These are phyloP conservation scores for Mus spretus DNA, from an alignment of 2,797 vertebrate genomes.

Conservation along the genomic window DNA sequence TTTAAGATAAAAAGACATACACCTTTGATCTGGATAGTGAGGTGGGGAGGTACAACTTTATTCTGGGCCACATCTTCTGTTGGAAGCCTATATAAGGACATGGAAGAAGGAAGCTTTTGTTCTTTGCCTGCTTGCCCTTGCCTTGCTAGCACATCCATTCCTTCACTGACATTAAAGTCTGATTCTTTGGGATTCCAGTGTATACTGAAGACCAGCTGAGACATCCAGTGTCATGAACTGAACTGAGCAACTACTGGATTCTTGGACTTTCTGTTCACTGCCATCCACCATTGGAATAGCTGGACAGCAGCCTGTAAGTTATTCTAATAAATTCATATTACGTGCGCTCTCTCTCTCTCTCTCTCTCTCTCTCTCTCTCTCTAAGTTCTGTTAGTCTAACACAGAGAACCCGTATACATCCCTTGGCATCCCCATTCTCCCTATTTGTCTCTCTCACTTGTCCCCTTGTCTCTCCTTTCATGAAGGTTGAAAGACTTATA, in stretches of 20 bases:
- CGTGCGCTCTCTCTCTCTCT: no score
- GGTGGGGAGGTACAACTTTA: neutral
- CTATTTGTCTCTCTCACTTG: neutral
- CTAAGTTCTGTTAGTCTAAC: neutral
- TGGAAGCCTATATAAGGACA: neutral
- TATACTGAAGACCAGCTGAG: neutral
- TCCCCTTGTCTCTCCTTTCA: neutral
- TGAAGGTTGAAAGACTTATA: neutral
- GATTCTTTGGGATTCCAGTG: neutral
- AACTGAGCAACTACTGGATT: neutral
- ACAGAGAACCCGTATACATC: neutral
- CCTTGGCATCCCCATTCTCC: neutral
- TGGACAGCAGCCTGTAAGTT: neutral
- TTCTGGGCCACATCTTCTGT: neutral
- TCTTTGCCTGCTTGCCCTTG: neutral
- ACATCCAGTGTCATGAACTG: no score
- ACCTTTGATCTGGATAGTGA: neutral
- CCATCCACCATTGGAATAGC: no score
- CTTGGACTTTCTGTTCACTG: neutral
- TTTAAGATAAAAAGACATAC: neutral
- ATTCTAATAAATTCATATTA: neutral
- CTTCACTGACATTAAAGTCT: neutral
- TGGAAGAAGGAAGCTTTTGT: neutral
- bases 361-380: no score
- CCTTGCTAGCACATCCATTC: neutral